Percentiles rank a stretch among this genome's conserved stretches.
These are phyloP conservation scores for Eulemur macaco DNA, from an alignment of 2,113 vertebrate genomes.

Conservation along the genomic window DNA sequence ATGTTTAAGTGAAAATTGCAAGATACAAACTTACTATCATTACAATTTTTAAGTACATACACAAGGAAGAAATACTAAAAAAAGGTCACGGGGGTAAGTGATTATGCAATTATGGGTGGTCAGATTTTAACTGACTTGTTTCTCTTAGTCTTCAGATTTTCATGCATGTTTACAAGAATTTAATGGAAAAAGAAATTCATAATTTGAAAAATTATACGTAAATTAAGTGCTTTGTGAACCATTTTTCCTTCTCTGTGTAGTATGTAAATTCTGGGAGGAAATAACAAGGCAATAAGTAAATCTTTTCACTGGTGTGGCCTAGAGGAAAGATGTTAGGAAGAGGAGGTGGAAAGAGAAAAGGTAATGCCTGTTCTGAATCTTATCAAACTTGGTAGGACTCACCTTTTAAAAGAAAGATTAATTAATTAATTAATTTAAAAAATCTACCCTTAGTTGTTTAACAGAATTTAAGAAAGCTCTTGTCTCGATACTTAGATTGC, in stretches of 20 bases:
- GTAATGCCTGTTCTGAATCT: background rate
- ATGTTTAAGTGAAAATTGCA: background rate
- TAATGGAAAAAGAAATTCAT: background rate
- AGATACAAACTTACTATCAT: background rate
- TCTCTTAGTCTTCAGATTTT: conserved; percentile 28
- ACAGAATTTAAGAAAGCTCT: background rate
- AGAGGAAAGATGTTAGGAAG: background rate
- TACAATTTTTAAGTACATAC: background rate
- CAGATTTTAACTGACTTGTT: background rate
- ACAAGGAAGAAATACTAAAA: background rate
- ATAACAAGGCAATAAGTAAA: background rate
- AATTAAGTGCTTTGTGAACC: background rate
- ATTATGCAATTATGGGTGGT: background rate
- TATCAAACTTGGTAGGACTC: background rate
- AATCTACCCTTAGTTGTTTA: background rate
- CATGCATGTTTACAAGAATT: background rate
- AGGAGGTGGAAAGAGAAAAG: background rate
- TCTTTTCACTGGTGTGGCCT: background rate
- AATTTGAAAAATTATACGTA: background rate
- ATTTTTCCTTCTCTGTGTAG: background rate
- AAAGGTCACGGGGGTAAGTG: background rate
- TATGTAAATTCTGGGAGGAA: background rate
- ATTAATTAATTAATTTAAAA: background rate
- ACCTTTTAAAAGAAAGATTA: background rate
- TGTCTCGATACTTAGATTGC: background rate